A percentile compares a stretch with the other conserved stretches of the same genome.
phyloP scores from a whole-genome alignment of 2,797 vertebrate genomes.

The Catamblyrhynchus diadema region DNA sequence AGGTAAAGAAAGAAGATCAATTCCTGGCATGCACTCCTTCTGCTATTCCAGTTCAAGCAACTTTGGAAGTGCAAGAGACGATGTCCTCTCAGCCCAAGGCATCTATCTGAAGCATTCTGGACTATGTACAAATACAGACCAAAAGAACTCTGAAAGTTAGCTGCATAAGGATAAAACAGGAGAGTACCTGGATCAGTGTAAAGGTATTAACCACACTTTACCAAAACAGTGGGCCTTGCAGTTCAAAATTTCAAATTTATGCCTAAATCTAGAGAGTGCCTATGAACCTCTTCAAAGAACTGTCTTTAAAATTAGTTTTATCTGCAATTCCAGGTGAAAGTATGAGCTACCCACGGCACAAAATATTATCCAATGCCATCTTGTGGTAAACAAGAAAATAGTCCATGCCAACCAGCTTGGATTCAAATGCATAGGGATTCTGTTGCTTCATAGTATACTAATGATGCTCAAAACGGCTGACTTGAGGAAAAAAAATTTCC shows the following conservation, averaged over 20 bases:
- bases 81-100: neutral
- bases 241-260: neutral
- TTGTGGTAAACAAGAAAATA: conserved; percentile 36
- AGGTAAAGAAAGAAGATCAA: neutral
- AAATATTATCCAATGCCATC: conserved; percentile 20
- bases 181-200: no score
- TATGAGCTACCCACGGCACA: neutral
- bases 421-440: neutral
- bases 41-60: neutral
- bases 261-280: neutral
- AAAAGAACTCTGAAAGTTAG: neutral
- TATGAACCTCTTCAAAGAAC: neutral
- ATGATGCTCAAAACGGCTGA: neutral
- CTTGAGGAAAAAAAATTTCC: fast-evolving
- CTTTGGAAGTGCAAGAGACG: neutral
- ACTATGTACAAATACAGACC: neutral
- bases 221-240: neutral
- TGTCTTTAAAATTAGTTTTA: neutral
- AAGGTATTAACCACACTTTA: neutral
- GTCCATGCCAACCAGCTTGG: neutral
- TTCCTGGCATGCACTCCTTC: neutral
- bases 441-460: neutral
- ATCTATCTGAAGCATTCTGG: neutral
- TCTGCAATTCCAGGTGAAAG: neutral
- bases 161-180: neutral